Conservation (phyloP, 2,113 vertebrate species). For the Pitta sordida region DNA sequence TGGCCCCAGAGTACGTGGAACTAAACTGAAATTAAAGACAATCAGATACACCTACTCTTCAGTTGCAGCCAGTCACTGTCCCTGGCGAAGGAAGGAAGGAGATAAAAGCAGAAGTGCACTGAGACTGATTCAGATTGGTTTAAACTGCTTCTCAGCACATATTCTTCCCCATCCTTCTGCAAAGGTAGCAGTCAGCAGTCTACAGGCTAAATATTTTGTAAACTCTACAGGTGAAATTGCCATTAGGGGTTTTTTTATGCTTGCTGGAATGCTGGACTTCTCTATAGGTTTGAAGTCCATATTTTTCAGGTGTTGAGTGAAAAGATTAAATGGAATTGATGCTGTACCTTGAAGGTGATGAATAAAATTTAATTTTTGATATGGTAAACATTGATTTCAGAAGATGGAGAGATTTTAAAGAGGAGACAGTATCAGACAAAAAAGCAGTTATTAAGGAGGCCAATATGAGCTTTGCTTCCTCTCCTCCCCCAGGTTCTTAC, state of each 20-base stretch:
- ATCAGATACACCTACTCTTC: neutral
- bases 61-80: neutral
- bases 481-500: neutral
- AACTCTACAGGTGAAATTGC: neutral
- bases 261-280: neutral
- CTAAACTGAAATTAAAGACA: neutral
- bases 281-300: neutral
- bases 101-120: neutral
- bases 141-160: neutral
- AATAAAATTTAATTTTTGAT: neutral
- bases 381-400: neutral
- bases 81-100: neutral
- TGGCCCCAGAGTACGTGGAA: neutral
- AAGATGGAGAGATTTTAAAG: neutral
- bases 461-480: neutral
- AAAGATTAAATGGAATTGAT: neutral
- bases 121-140: neutral
- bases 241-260: neutral
- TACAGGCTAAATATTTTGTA: neutral
- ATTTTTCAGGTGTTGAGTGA: neutral
- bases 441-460: neutral
- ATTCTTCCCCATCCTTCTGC: neutral
- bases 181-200: neutral
- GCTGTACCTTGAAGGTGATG: neutral
- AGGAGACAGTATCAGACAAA: neutral